A percentile compares a stretch with the other conserved stretches of the same genome.
Conservation (phyloP, 2,113 vertebrate species). For the Hepsetus odoe region DNA sequence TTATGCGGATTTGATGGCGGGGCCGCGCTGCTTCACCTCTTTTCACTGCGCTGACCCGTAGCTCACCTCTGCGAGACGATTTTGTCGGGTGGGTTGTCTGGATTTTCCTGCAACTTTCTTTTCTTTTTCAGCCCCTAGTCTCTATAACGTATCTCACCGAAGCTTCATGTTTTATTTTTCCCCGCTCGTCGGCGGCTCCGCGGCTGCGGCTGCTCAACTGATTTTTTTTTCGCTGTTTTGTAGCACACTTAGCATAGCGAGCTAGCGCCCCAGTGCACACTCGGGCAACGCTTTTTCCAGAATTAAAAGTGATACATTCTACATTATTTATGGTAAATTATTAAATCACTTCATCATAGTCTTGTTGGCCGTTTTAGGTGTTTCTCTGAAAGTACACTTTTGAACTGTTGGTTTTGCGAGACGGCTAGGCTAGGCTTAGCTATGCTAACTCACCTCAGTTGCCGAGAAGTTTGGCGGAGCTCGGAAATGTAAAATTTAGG, state of each 20-base stretch:
- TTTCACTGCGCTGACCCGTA: constrained; percentile 36
- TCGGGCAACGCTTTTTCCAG: too few species aligned
- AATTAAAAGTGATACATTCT: too few species aligned
- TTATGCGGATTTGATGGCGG: constrained; percentile 46
- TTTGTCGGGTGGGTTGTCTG: constrained; percentile 19
- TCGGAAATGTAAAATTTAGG: background rate
- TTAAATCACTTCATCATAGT: too few species aligned
- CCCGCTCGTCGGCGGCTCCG: background rate
- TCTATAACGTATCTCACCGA: background rate
- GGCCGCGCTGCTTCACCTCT: constrained; percentile 39
- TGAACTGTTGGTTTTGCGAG: background rate
- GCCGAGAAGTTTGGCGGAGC: constrained; percentile 21
- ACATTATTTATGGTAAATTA: too few species aligned
- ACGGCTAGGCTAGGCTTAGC: background rate
- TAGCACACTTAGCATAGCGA: background rate
- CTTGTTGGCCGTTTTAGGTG: background rate
- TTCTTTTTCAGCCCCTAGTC: background rate
- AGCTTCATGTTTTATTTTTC: background rate
- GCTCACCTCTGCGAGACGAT: constrained; percentile 20
- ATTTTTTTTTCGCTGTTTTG: background rate
- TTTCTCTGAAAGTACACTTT: background rate
- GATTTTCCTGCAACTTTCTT: background rate
- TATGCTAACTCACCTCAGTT: background rate
- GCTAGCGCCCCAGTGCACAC: too few species aligned
- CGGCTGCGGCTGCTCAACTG: background rate